Evolutionary conservation across 2,888 invertebrate genomes (phyloP).

Genomic region (Tipula unca): DNA sequence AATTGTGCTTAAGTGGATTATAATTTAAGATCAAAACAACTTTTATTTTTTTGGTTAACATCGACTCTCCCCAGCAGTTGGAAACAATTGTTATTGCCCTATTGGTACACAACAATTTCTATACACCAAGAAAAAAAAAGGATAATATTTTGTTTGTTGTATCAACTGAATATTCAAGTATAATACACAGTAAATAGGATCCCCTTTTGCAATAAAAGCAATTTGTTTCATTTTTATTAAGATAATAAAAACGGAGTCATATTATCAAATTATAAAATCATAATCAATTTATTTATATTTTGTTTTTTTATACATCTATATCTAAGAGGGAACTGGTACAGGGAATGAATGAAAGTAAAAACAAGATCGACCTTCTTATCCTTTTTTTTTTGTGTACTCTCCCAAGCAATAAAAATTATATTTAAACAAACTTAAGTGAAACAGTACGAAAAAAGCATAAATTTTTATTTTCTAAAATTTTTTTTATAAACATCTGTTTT

Average conservation of each 20-base stretch:
- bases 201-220: background rate
- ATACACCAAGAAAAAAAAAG: background rate
- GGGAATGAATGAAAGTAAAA: background rate
- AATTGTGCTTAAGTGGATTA: background rate
- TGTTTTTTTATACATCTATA: no score
- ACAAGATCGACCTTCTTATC: background rate
- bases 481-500: background rate
- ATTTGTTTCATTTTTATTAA: background rate
- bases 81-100: background rate
- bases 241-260: background rate
- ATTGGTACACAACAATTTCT: background rate
- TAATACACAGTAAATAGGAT: background rate
- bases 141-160: background rate
- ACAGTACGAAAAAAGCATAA: background rate
- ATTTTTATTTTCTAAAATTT: background rate
- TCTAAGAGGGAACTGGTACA: background rate
- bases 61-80: background rate
- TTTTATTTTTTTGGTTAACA: background rate
- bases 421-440: background rate
- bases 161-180: background rate
- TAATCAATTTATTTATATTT: background rate
- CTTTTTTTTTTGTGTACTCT: background rate
- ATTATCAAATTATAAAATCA: conserved; percentile 14
- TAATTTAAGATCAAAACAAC: background rate
- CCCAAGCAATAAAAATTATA: background rate